Percentiles rank a stretch among this genome's conserved stretches.
phyloP scores from a whole-genome alignment of 1,140 invertebrate genomes.

The Muscidifurax raptorellus region DNA sequence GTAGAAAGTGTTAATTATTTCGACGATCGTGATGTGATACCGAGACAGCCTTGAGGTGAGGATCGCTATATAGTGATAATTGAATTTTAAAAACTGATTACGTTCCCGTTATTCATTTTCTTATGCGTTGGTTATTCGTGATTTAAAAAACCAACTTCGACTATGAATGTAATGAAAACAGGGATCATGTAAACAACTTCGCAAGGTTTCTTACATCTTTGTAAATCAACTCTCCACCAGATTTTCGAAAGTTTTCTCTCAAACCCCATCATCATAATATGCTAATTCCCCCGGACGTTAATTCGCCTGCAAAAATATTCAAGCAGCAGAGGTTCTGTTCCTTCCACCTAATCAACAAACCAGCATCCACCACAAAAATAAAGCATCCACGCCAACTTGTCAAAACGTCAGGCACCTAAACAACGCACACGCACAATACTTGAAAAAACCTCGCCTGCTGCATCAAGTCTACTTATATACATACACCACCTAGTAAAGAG shows the following conservation, averaged over 20 bases:
- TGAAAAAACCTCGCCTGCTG: slow-evolving; percentile 11
- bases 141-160: too few species aligned
- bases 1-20: slow-evolving; percentile 43
- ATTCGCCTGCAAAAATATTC: background rate
- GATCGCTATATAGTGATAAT: background rate
- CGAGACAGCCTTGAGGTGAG: too few species aligned
- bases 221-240: too few species aligned
- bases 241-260: too few species aligned
- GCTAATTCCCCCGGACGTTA: background rate
- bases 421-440: background rate
- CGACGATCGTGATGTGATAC: background rate
- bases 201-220: too few species aligned
- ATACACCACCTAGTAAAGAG: too few species aligned
- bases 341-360: background rate
- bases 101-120: too few species aligned
- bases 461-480: background rate
- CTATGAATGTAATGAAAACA: too few species aligned
- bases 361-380: background rate
- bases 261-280: background rate
- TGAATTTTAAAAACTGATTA: too few species aligned
- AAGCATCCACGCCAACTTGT: slow-evolving; percentile 36
- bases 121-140: too few species aligned
- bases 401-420: slow-evolving; percentile 16
- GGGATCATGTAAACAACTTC: too few species aligned
- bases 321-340: too few species aligned